phyloP scores from a whole-genome alignment of 2,888 invertebrate species.

The Agrotis ipsilon region DNA sequence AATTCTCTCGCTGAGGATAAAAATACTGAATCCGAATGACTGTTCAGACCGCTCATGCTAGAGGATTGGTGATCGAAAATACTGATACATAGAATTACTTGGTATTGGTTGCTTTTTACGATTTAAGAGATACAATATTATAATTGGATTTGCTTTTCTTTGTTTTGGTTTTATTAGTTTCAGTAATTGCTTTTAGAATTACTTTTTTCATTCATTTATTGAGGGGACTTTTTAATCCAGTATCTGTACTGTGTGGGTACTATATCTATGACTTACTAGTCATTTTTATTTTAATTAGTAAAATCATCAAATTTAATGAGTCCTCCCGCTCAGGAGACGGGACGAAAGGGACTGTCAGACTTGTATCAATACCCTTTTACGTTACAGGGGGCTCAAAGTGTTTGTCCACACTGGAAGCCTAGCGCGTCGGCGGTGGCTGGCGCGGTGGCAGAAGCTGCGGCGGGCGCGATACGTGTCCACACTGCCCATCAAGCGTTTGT shows the following conservation, averaged over 20 bases:
- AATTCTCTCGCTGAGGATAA: constrained; percentile 33
- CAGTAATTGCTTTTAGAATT: background rate
- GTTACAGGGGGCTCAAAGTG: no score
- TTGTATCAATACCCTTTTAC: no score
- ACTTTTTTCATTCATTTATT: background rate
- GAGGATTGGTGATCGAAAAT: constrained; percentile 21
- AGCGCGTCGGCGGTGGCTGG: no score
- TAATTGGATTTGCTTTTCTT: constrained; percentile 7
- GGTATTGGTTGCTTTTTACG: background rate
- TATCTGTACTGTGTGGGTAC: background rate
- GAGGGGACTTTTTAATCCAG: background rate
- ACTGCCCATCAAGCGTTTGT: no score
- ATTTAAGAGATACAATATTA: constrained; percentile 5
- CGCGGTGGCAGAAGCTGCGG: no score
- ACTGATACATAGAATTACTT: constrained; percentile 29
- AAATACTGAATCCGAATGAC: constrained; percentile 35
- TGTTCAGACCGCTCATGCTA: constrained; percentile 32
- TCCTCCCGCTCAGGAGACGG: no score
- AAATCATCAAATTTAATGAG: no score
- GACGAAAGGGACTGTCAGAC: no score
- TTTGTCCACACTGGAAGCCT: no score
- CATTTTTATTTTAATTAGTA: no score
- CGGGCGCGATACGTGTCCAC: no score
- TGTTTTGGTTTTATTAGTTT: background rate
- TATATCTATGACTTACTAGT: background rate